Base-by-base conservation (phyloP, 2,888 invertebrate species). In the Dolichomitus sp. region DNA sequence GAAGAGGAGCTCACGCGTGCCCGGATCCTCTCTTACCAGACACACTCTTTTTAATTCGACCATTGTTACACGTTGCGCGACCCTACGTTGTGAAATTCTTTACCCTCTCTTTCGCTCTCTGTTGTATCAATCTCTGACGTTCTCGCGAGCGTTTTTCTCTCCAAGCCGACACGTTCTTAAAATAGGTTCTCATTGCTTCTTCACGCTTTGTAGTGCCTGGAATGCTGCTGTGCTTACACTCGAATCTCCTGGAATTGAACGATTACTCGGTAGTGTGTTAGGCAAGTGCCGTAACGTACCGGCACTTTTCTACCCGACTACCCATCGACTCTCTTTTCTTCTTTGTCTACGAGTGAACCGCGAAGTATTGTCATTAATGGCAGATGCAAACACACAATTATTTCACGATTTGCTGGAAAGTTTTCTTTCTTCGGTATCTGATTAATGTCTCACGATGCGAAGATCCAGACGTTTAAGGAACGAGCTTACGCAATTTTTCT, bases 51-150 rank as follows among this genome's bases (percentile, higher is more conserved):
- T 83, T 76, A 80, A 70, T 80, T 83, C 79, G 80, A 83, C 83
- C 76, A 83, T 83, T 83, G 83, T 83, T 83, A 79, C 82, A 9
- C 77, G 77, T 77, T 77, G 80, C 76, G 80, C 74, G 82, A 79
- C 57, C 79, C 79, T 54, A 68, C 14, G 17, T 83, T 83, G 76
- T 69, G 76, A 83, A 83, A 83, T 72, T 65, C 14, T 59, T 40
- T 30, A 11, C 72, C 59, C 59, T 52, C 50, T 66, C 40, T 27
- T n/a, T 23, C 40, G 33, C 33, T 68, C 23, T 17, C 48, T 54
- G 5, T 42, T 11, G 12, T 4, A 17, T 45, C 19, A 48, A 45
- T 37, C 14, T 52, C 61, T 23, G n/a, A 74, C 45, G 17, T 40
- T 59, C 52, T 30, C 52, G 45, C 27, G 48, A 52, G n/a, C 45